Base-by-base conservation (phyloP, 2,888 invertebrate species). In the Halictus ligatus region DNA sequence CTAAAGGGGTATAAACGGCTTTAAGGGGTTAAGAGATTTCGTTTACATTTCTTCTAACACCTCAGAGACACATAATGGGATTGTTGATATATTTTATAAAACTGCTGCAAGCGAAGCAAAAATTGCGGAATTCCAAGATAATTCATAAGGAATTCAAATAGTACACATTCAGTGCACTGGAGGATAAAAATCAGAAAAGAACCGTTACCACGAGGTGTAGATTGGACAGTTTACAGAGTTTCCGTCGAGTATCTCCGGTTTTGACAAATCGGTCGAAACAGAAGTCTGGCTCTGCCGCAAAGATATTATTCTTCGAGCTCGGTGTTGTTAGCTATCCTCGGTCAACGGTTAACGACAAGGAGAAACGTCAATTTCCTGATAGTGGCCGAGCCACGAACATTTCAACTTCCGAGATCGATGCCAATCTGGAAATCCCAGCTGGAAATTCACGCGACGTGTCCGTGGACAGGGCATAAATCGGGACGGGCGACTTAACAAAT, bases 401-500 rank as follows among this genome's bases (percentile, higher is more conserved):
- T 25, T 64, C 12, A 35, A 69, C 46, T 40, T 74, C 50, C 40
- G 64, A 75, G 74, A 81, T 78, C 77, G 21, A 48, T 79, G 69
- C 71, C 48, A 29, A 78, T 84, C 80, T 80, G 1, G 43, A 60
- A 74, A 60, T 74, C 67, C 29, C 54, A 15, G 35, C 64, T 54
- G 60, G 50, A 73, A 10, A 71, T 80, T 64, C 85, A 80, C 80
- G 80, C 60, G 78, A 80, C 72, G 58, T 67, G 60, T 67, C 29
- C 72, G 29, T 69, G 73, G 21, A 46, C 43, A 54, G 72, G 29
- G 15, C 74, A 82, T 89, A 88, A 81, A 83, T 81, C 58, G 15
- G 78, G 75, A 43, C 78, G 72, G 72, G 79, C 73, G 71, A 71
- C 78, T 89, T 85, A 87, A 90, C 81, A 80, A 88, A 85, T 80